A percentile compares a stretch with the other conserved stretches of the same genome.
Conservation (phyloP, 2,888 invertebrate species). For the Formica aserva region DNA sequence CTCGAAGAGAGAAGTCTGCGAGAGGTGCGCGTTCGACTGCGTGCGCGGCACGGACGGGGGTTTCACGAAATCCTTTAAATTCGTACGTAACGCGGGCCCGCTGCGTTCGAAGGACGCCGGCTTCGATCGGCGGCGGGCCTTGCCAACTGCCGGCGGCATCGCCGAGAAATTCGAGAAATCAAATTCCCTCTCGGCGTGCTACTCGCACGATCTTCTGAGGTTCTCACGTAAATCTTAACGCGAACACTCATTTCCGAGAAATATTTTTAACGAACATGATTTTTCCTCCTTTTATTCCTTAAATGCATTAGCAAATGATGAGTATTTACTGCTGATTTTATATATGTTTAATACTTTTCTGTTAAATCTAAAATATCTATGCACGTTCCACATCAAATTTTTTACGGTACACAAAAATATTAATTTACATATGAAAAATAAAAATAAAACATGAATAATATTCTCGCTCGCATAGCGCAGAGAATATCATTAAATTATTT, state of each 20-base stretch:
- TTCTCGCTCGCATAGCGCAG: not conserved
- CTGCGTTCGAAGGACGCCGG: conserved; percentile 71
- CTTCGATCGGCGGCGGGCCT: conserved; percentile 66
- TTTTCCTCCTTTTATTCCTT: not conserved
- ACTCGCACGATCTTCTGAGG: conserved; percentile 1
- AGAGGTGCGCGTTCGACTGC: conserved; percentile 52
- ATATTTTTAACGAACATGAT: not conserved
- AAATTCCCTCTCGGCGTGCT: conserved; percentile 55
- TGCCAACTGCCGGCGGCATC: conserved; percentile 62
- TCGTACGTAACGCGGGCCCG: conserved; percentile 69
- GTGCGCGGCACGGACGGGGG: conserved; percentile 46
- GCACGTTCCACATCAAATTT: not conserved
- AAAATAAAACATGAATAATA: not conserved
- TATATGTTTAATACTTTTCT: not conserved
- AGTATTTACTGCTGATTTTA: not conserved
- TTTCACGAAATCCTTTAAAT: conserved; percentile 78
- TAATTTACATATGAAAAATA: not conserved
- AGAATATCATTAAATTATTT: not conserved
- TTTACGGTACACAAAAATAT: not conserved
- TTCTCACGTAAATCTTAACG: conserved; percentile 41
- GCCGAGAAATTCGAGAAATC: conserved; percentile 59
- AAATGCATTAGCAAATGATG: not conserved
- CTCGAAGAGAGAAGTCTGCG: conserved; percentile 73
- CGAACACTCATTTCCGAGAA: conserved; percentile 1
- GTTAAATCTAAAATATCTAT: not conserved